phyloP scores from a whole-genome alignment of 2,797 vertebrate species.

The Emys orbicularis region DNA sequence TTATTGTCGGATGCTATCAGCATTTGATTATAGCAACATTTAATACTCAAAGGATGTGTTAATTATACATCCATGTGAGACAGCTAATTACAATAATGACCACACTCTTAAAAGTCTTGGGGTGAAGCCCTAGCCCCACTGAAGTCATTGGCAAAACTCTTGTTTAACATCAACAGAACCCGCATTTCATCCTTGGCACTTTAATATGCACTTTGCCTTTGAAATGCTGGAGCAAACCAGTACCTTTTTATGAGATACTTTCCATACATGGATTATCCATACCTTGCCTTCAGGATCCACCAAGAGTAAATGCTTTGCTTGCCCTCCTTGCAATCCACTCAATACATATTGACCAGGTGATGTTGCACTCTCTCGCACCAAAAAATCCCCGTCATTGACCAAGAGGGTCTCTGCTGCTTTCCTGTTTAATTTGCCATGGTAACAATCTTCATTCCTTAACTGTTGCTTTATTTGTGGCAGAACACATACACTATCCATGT shows the following conservation, averaged over 20 bases:
- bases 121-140: not conserved
- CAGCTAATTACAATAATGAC: constrained; percentile 3
- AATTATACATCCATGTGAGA: not conserved
- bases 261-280: constrained; percentile 19
- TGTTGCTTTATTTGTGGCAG: constrained; percentile 78
- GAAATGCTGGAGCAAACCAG: not conserved
- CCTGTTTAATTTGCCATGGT: constrained; percentile 91
- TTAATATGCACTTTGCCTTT: not conserved
- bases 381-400: constrained; percentile 90
- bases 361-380: constrained; percentile 92
- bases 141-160: constrained; percentile 17
- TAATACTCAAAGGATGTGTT: not conserved
- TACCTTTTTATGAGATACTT: not conserved
- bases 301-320: constrained; percentile 90
- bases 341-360: constrained; percentile 92
- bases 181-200: constrained; percentile 2
- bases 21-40: not conserved
- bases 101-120: not conserved
- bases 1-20: not conserved
- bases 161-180: not conserved
- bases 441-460: constrained; percentile 90
- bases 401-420: constrained; percentile 91
- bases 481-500: constrained; percentile 54
- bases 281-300: constrained; percentile 95
- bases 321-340: constrained; percentile 91